Evolutionary conservation across 2,113 vertebrate species (phyloP), one percentile per base, ranked within the genome.

Genomic region (Prinia subflava): DNA sequence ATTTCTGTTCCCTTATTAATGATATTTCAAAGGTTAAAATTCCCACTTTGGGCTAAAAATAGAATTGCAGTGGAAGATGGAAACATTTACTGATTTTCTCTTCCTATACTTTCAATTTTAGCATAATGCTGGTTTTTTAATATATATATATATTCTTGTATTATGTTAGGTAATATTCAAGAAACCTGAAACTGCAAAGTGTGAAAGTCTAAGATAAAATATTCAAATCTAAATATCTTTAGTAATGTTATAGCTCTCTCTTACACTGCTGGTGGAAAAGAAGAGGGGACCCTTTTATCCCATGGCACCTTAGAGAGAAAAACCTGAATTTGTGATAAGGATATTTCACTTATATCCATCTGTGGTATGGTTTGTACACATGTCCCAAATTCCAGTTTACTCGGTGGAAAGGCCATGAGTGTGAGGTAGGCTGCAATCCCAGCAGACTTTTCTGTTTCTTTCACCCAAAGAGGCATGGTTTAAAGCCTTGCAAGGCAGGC

Each of bases 241-340:
- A 39, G 5, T 39, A 46, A 2, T 53, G 12, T 65, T 79, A 55
- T 1, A 76, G 25, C 17, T 17, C 4, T n/a, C 9, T 85, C 20
- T 37, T 42, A 28, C 3, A 16, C 13, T 46, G 30, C 19, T 64
- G 13, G 2, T 59, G 30, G 39, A 59, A 69, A 63, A 37, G 6
- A 2, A 8, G 7, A 1, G 3, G 13, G 1, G 1, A 21, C 3
- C 2, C 1, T 55, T 73, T 76, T 41, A 16, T 20, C 9, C 5
- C 10, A 15, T 24, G 6, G 7, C 7, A 56, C 5, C 15, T 60
- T 46, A 25, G 15, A 63, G 33, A 42, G 14, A 25, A 68, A 76
- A 79, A 71, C 7, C 10, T 74, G 7, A 30, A 35, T 35, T 20
- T 65, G 20, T 42, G 21, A 17, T 27, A 46, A 65, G 24, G 33